Evolutionary conservation across 2,888 invertebrate genomes (phyloP).

Genomic region (Microctonus aethiopoides): DNA sequence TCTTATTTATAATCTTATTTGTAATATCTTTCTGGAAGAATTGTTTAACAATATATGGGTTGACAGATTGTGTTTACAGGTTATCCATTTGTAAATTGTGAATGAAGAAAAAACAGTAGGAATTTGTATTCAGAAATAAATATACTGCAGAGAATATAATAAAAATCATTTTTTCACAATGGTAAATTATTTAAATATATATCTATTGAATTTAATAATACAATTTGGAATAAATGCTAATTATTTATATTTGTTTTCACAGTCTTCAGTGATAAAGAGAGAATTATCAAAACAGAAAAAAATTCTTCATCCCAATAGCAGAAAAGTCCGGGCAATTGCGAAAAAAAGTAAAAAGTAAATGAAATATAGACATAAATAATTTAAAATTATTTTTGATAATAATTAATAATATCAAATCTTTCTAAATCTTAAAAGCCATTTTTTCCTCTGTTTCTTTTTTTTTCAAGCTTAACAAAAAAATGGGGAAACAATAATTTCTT

Average conservation of each 20-base stretch:
- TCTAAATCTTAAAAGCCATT: conserved; percentile 19
- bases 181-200: conserved; percentile 25
- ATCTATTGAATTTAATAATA: background rate
- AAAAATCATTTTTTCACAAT: too few relatives aligned
- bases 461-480: too few relatives aligned
- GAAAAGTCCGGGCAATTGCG: conserved; percentile 80
- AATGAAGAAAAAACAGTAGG: too few relatives aligned
- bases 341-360: conserved; percentile 76
- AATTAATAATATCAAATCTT: too few relatives aligned
- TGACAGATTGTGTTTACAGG: background rate
- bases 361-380: background rate
- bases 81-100: too few relatives aligned
- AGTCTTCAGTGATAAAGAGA: conserved; percentile 49
- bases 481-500: too few relatives aligned
- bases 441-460: conserved; percentile 17
- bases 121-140: too few relatives aligned
- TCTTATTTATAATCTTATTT: background rate
- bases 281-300: conserved; percentile 55
- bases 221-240: conserved; percentile 37
- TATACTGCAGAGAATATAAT: too few relatives aligned
- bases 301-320: conserved; percentile 81
- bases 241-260: conserved; percentile 59
- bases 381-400: too few relatives aligned
- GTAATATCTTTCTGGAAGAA: background rate
- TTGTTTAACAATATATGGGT: background rate